phyloP scores from a whole-genome alignment of 2,113 vertebrate genomes.

The Capricornis sumatraensis region DNA sequence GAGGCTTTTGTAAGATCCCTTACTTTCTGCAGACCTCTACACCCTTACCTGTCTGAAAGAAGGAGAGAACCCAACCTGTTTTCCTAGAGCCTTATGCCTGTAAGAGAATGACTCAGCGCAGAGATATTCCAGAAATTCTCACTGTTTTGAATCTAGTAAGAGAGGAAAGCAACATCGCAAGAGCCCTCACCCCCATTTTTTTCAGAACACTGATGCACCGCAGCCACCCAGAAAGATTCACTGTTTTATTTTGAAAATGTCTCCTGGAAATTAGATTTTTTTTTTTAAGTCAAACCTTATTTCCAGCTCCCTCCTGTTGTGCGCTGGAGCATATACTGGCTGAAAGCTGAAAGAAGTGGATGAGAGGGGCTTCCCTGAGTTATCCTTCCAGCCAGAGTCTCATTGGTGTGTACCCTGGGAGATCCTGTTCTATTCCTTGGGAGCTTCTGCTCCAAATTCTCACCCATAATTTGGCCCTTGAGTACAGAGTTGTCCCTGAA shows the following conservation, averaged over 20 bases:
- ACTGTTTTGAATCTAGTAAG: not conserved
- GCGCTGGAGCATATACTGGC: not conserved
- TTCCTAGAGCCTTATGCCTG: not conserved
- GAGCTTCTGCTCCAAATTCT: not conserved
- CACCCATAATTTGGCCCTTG: not conserved
- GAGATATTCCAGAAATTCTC: not conserved
- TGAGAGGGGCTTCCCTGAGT: too few relatives aligned
- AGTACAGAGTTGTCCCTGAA: not conserved
- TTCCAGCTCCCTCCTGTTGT: not conserved
- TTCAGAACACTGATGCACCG: not conserved
- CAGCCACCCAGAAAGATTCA: not conserved
- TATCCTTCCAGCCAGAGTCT: fast-evolving
- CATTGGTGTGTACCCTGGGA: fast-evolving
- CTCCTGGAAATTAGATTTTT: not conserved
- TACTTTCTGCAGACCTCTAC: not conserved
- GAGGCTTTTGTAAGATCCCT: not conserved
- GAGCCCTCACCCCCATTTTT: not conserved
- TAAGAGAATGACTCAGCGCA: not conserved
- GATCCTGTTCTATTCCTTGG: not conserved
- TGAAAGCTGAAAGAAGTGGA: not conserved
- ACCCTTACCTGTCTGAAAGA: not conserved
- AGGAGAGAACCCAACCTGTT: not conserved
- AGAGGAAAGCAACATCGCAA: not conserved
- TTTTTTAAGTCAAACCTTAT: not conserved
- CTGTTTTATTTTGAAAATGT: not conserved